These are phyloP conservation scores for Tonatia bakeri DNA, from an alignment of 2,113 vertebrate genomes.

Conservation along the genomic window DNA sequence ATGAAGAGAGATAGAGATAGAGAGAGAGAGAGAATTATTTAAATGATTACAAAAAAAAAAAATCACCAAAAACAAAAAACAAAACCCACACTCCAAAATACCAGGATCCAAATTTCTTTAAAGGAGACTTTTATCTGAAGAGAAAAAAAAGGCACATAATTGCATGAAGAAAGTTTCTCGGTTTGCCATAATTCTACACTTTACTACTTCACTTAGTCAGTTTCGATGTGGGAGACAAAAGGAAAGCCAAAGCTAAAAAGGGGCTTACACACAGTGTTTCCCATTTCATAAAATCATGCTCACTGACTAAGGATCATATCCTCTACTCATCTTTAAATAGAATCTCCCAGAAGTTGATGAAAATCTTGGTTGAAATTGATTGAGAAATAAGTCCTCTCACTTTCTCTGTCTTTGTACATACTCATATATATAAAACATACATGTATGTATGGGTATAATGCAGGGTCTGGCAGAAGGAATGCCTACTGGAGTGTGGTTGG, in stretches of 20 bases:
- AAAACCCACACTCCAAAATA: neutral
- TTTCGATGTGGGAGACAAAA: neutral
- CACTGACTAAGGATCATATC: constrained; percentile 22
- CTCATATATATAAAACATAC: neutral
- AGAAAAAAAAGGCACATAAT: neutral
- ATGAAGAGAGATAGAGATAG: neutral
- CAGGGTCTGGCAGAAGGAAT: too few relatives aligned
- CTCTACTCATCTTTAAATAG: constrained; percentile 48
- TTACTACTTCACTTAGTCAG: constrained; percentile 8
- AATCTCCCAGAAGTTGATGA: constrained; percentile 36
- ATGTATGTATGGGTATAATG: neutral
- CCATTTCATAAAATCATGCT: constrained; percentile 15
- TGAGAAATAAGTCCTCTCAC: constrained; percentile 8
- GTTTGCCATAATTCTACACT: constrained; percentile 44
- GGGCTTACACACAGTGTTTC: constrained; percentile 18
- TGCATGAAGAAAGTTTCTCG: constrained; percentile 39
- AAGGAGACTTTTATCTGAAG: neutral
- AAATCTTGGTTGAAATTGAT: constrained; percentile 46
- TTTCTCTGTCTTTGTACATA: neutral
- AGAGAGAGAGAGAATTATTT: neutral
- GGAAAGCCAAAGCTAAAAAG: constrained; percentile 46
- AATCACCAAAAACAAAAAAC: too few relatives aligned
- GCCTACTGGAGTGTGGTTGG: too few relatives aligned
- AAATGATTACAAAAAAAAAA: neutral
- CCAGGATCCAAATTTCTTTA: neutral